phyloP scores from a whole-genome alignment of 2,797 vertebrate genomes.

The Buphagus erythrorhynchus region DNA sequence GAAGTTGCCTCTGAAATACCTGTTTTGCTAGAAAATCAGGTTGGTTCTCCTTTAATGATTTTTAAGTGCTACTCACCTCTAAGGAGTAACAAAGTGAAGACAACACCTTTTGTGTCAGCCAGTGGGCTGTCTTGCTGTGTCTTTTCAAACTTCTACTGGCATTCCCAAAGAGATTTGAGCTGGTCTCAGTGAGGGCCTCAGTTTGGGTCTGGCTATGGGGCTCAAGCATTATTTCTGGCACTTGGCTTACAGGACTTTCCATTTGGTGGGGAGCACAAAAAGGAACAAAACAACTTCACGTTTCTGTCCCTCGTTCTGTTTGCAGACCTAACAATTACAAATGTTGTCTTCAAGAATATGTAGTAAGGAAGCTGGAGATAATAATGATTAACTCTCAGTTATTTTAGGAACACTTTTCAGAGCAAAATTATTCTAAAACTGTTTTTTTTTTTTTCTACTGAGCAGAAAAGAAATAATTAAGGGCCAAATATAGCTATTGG shows the following conservation, averaged over 20 bases:
- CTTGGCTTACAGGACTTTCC: background rate
- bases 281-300: background rate
- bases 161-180: background rate
- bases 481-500: constrained; percentile 20
- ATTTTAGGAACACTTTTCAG: background rate
- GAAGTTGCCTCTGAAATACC: background rate
- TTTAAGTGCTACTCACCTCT: background rate
- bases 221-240: background rate
- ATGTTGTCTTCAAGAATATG: background rate
- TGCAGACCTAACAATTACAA: background rate
- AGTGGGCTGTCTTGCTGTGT: background rate
- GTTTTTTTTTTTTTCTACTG: background rate
- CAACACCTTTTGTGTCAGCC: background rate
- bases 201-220: background rate
- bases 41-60: background rate
- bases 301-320: background rate
- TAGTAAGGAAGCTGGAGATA: background rate
- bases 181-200: background rate
- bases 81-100: background rate
- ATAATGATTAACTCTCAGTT: background rate
- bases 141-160: background rate
- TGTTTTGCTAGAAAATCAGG: background rate
- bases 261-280: background rate
- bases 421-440: background rate
- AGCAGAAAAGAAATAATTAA: constrained; percentile 35